phyloP scores from a whole-genome alignment of 2,113 vertebrate genomes.

The Amphiprion percula region DNA sequence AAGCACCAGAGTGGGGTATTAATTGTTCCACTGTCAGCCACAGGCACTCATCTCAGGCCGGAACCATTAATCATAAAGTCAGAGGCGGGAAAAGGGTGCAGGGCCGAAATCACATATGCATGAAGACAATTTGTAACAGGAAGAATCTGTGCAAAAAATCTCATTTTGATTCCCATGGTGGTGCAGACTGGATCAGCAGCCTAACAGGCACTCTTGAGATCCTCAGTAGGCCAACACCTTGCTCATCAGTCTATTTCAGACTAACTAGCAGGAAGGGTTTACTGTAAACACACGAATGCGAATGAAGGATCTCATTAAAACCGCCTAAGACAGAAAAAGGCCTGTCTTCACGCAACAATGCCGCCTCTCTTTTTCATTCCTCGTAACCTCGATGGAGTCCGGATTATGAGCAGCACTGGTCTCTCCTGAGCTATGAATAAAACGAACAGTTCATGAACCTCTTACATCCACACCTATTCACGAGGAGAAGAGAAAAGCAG shows the following conservation, averaged over 20 bases:
- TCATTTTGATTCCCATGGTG: neutral
- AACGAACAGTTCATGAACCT: slow-evolving; percentile 59
- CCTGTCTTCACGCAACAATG: slow-evolving; percentile 57
- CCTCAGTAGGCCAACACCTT: slow-evolving; percentile 11
- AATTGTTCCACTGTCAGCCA: slow-evolving; percentile 63
- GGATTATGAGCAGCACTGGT: slow-evolving; percentile 43
- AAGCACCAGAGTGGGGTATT: slow-evolving; percentile 42
- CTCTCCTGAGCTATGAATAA: slow-evolving; percentile 55
- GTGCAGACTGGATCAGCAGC: neutral
- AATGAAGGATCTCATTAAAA: slow-evolving; percentile 53
- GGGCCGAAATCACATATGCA: slow-evolving; percentile 57
- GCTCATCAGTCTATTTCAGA: slow-evolving; percentile 38
- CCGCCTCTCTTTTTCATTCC: slow-evolving; percentile 43
- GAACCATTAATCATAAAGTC: slow-evolving; percentile 63
- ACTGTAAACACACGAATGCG: slow-evolving; percentile 40
- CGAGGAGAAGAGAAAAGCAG: slow-evolving; percentile 54
- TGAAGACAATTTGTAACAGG: slow-evolving; percentile 34
- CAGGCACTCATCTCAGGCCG: slow-evolving; percentile 37
- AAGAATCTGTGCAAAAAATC: slow-evolving; percentile 39
- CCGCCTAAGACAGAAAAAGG: slow-evolving; percentile 30
- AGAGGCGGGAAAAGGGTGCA: slow-evolving; percentile 24
- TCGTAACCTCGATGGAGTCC: slow-evolving; percentile 38
- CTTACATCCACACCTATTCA: slow-evolving; percentile 68
- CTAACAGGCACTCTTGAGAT: neutral
- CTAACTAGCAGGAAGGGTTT: slow-evolving; percentile 39